Evolutionary conservation across 2,888 invertebrate species (phyloP), one percentile per base, ranked within the genome.

Genomic region (Pollenia griseotomentosa): DNA sequence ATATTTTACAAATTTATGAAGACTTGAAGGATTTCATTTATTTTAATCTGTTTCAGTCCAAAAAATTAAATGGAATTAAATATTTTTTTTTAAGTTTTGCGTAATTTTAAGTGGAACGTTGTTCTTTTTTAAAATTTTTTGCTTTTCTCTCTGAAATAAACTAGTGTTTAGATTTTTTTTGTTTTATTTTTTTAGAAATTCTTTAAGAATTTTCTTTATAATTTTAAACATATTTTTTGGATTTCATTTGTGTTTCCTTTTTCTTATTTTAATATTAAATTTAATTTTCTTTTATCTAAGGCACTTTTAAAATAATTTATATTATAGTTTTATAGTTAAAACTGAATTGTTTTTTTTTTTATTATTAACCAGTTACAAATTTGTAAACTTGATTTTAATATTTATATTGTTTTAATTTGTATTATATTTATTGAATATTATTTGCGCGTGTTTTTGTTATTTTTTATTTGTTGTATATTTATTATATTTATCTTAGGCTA

Each of bases 291-390:
- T 79, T 86, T 86, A 70, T 86, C 86, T 86, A 86, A 86, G 86
- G 83, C 87, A 87, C 87, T 87, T 87, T 83, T 70, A 78, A 87
- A 87, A 88, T 86, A 75, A 88, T 71, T 87, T 79, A 70, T 74
- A 40, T 88, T 80, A 23, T 68, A 73, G 73, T 53, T 80, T 86
- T 87, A 81, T 66, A 84, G 87, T 85, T 78, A 88, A 86, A 88
- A 57, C 6, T 51, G 59, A 33, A 55, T 33, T 51, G 14, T 66
- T 57, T 68, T 40, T 19, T 19, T 19, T 19, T 19, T 19, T 19
- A 1, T 66, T 23, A 55, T 55, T 19, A 10, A 42, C 16, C 33
- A 53, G 19, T 23, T 23, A 55, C 33, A 63, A 11, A 42, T 46
- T 16, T 11, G 16, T 70, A 55, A 70, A 19, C n/a, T 84, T 78